phyloP scores from a whole-genome alignment of 2,113 vertebrate genomes.

The Megaceryle torquata region DNA sequence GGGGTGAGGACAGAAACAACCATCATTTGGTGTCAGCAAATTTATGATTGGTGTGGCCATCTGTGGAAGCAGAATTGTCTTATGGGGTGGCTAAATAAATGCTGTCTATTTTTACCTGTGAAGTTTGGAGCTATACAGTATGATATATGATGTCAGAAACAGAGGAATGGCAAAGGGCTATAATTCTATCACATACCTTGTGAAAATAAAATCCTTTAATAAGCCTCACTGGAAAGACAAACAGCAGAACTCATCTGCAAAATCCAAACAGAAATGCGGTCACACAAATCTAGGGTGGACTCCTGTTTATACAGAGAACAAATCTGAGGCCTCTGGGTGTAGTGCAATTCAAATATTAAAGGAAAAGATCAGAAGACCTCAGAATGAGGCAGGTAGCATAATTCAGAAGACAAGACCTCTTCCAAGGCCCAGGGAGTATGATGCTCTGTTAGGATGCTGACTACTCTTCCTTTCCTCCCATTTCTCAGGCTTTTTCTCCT shows the following conservation, averaged over 20 bases:
- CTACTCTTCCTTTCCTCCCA: neutral
- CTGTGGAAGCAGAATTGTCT: neutral
- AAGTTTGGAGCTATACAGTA: neutral
- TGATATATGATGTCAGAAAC: neutral
- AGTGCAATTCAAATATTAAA: neutral
- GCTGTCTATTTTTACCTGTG: slow-evolving; percentile 9
- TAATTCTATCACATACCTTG: neutral
- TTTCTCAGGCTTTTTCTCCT: neutral
- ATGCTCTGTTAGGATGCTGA: neutral
- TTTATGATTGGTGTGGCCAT: neutral
- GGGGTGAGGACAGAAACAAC: neutral
- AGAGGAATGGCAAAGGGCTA: neutral
- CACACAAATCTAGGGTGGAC: rapidly evolving
- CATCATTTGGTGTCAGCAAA: neutral
- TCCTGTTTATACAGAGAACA: neutral
- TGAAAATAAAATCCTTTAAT: neutral
- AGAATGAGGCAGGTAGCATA: neutral
- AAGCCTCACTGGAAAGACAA: neutral
- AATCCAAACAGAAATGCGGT: neutral
- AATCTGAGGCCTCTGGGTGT: neutral
- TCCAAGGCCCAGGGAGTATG: neutral
- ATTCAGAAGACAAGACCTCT: neutral
- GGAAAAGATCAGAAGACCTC: neutral
- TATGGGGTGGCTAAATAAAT: neutral
- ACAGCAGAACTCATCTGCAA: neutral